Evolutionary conservation across 2,113 vertebrate genomes (phyloP), one percentile per base, ranked within the genome.

Genomic region (Pongo pygmaeus): DNA sequence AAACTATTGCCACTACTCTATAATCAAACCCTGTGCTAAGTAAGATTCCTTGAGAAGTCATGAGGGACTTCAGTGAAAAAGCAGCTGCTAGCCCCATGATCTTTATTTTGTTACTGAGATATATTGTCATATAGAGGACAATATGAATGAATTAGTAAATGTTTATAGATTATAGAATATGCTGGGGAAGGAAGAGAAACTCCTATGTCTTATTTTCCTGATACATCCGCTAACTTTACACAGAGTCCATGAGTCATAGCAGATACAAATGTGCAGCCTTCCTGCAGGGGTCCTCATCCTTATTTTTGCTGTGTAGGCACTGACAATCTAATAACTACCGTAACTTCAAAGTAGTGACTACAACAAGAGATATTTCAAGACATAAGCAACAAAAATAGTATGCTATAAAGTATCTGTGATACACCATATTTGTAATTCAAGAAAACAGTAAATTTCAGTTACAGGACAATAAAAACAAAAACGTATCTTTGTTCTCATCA

Each of bases 391-490:
- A 69, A 61, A 35, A 20, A 57, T 17, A 87, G 50, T 55, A 55
- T 35, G 13, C 46, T 55, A 27, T 83, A 74, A 83, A 91, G 72
- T 27, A 72, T n/a, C 14, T 88, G 4, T 48, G 69, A 81, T 46
- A 52, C 67, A 46, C 1, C n/a, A 84, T 7, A 72, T 46, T 75
- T 18, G 13, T 20, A 57, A 55, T 48, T 86, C 43, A 70, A 84
- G 13, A 94, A 96, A 80, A 87, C 11, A 32, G 10, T n/a, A 52
- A 30, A 93, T 94, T 91, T 97, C 7, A 52, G 18, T 32, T 88
- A 43, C 14, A 81, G 1, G 7, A 72, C 14, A 50, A 11, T 69
- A 14, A 88, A 92, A 87, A 79, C 9, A 57, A 86, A 78, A 89
- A n/a, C 35, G 4, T 8, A 50, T 27, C 86, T 74, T 30, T 80